Evolutionary conservation across 1,140 invertebrate species (phyloP), one percentile per base, ranked within the genome.

Genomic region (Euwallacea fornicatus): DNA sequence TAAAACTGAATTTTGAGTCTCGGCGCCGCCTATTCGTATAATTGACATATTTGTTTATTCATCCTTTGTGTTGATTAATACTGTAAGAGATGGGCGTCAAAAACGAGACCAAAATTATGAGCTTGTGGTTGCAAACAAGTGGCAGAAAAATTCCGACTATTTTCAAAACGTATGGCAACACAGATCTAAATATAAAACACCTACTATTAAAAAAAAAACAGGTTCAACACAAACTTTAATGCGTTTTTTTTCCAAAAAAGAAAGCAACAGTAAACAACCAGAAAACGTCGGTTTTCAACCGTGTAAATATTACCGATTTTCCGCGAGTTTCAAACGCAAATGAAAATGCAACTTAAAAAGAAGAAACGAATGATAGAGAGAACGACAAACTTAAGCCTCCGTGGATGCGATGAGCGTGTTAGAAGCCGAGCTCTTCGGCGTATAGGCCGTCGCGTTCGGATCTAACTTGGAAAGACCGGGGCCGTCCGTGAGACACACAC

Each of bases 371-470:
- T 50, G 62, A 50, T 42, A 64, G 62, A 16, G 43, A 53, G 46
- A 64, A 50, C 46, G 62, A 61, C 21, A 53, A 41, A 33, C 72
- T 75, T 75, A 80, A 72, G 86, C 85, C 83, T 87, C 86, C 42
- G 86, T 87, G 56, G 85, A 86, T 63, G 85, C 81, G 71, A 86
- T 82, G 46, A 86, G 79, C 63, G 79, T 78, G 80, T 95, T 93
- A 60, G 94, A 94, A 64, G 93, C 96, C 44, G 79, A 79, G 59
- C 82, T 84, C 81, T 95, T 93, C 59, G 94, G 94, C 65, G 93
- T 96, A 83, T 96, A 97, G 72, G 92, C 93, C 69, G 91, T 91
- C 67, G 95, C 95, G 84, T 96, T 95, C 55, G 95, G 95, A 85
- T 96, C 94, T 69, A 96, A 86, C 73, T 88, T 91, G 11, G 92